phyloP scores from a whole-genome alignment of 2,113 vertebrate species.

The Uria lomvia region DNA sequence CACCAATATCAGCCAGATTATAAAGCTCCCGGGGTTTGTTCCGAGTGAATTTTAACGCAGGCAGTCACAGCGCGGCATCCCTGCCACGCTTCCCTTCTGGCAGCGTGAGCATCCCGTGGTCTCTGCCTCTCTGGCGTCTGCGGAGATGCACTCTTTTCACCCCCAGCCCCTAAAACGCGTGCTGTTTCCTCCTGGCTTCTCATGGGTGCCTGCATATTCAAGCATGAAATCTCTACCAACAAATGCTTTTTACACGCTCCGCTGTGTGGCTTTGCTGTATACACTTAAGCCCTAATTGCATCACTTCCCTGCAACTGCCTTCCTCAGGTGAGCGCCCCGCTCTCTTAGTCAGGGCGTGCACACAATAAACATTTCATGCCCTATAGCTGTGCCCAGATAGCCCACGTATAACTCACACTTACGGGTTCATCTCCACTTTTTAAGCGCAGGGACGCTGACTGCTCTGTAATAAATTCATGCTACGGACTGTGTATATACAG shows the following conservation, averaged over 20 bases:
- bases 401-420: neutral
- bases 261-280: neutral
- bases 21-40: neutral
- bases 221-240: neutral
- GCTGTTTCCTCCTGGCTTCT: neutral
- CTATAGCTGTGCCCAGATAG: neutral
- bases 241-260: neutral
- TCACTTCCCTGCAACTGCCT: neutral
- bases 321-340: neutral
- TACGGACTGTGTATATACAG: neutral
- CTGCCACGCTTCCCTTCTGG: neutral
- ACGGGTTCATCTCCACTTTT: neutral
- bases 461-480: neutral
- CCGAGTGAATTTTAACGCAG: neutral
- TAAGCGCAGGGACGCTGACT: neutral
- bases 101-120: accelerated
- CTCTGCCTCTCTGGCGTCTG: neutral
- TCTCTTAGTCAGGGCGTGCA: neutral
- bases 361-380: neutral
- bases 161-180: accelerated
- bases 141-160: neutral
- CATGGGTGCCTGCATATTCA: neutral
- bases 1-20: neutral
- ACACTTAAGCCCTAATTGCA: neutral
- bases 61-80: neutral